Base-by-base conservation (phyloP, 2,113 vertebrate species). In the Arenaria interpres region DNA sequence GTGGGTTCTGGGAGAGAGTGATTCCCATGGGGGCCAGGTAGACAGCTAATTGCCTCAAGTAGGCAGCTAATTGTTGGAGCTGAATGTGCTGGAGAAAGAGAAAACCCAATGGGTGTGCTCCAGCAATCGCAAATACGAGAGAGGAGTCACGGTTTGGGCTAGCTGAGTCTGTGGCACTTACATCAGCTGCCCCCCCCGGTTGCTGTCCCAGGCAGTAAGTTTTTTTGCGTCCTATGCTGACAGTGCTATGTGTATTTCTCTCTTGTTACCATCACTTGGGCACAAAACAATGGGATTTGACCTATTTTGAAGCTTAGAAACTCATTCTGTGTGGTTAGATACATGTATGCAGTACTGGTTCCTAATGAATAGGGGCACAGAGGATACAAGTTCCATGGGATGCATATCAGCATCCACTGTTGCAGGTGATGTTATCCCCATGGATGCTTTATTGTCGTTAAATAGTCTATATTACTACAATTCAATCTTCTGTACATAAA, bases 181-280 rank as follows among this genome's bases (percentile, higher is more conserved):
- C 17, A 30, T 12, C 32, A 18, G 59, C 13, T 41, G 62, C 25
- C 27, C 48, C 33, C 25, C 17, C 11, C 9, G 24, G 53, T 4
- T 68, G 35, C 50, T 4, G 0, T 27, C 21, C 28, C 32, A 30
- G 59, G 30, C n/a, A 33, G 51, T 59, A 28, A 11, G 21, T 24
- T 23, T 35, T 56, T 27, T 15, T 72, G 41, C 3, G 20, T 35
- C 46, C 14, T 53, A 0, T 0, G 3, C 71, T 7, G 25, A 12
- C 27, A 19, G 56, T 30, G 2, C 23, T 1, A 0, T 8, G 0
- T 0, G 2, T n/a, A 6, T 57, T 84, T 74, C 0, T 43, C 8
- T 12, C 48, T 48, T 33, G 20, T 56, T 69, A 15, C 23, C 7
- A 3, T 60, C 35, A 24, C 21, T 37, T 53, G 2, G 24, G 46